These are phyloP conservation scores for Oncopodura yosiiana DNA, from an alignment of 1,140 invertebrate genomes.

Conservation along the genomic window DNA sequence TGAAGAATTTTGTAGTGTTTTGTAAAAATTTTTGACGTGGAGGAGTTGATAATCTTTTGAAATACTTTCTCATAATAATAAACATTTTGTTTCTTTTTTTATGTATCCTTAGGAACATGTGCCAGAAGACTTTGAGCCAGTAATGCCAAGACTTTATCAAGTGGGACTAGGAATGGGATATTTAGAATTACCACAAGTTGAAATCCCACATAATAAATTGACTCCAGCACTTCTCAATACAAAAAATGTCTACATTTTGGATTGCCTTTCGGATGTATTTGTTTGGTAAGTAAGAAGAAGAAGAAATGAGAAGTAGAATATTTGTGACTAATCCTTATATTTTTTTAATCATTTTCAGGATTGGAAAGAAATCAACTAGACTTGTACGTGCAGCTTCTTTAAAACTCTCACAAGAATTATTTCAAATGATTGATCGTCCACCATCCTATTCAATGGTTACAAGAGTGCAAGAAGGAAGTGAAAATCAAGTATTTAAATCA, in stretches of 20 bases:
- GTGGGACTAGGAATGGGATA: conserved; percentile 96
- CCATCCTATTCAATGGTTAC: conserved; percentile 81
- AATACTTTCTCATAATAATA: no score
- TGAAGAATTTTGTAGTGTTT: neutral
- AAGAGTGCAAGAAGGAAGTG: conserved; percentile 73
- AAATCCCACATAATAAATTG: conserved; percentile 65
- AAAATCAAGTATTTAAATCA: conserved; percentile 81
- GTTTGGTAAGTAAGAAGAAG: conserved; percentile 75
- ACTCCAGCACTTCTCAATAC: conserved; percentile 68
- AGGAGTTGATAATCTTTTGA: no score
- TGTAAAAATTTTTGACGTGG: no score
- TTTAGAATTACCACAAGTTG: conserved; percentile 91
- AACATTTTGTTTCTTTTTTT: neutral
- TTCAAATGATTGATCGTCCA: conserved; percentile 75
- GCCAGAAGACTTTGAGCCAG: conserved; percentile 61
- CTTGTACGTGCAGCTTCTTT: conserved; percentile 90
- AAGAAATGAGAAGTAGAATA: neutral
- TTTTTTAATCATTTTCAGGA: conserved; percentile 60
- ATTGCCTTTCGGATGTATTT: conserved; percentile 92
- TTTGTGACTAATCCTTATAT: conserved; percentile 8
- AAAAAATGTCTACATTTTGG: conserved; percentile 93
- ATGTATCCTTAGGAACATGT: conserved; percentile 62
- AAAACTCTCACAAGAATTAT: conserved; percentile 89
- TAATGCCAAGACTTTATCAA: conserved; percentile 77
- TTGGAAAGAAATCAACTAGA: conserved; percentile 95